Evolutionary conservation across 2,888 invertebrate species (phyloP).

Genomic region (Erebia palarica): DNA sequence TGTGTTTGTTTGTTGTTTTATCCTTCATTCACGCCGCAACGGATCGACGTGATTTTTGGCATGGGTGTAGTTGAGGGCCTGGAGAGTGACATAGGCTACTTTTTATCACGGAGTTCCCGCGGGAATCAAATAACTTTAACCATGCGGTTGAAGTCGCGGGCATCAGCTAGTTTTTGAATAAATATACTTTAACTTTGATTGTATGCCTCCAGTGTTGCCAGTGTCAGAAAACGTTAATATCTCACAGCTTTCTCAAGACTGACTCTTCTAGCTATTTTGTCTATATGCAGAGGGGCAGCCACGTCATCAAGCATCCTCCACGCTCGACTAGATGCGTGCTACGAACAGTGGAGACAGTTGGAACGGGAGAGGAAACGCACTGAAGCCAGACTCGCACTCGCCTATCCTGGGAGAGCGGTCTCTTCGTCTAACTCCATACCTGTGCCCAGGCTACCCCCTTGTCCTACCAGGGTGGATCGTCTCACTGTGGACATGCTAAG

Average conservation of each 20-base stretch:
- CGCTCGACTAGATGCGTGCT: constrained; percentile 88
- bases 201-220: no score
- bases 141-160: no score
- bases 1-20: no score
- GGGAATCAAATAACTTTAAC: no score
- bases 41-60: no score
- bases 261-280: not conserved
- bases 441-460: constrained; percentile 89
- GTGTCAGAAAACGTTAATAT: no score
- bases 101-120: no score
- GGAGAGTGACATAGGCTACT: no score
- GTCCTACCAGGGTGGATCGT: constrained; percentile 89
- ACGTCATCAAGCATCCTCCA: constrained; percentile 85
- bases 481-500: constrained; percentile 90
- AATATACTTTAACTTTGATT: no score
- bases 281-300: constrained; percentile 64
- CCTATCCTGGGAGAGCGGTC: constrained; percentile 90
- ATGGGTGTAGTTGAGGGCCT: no score
- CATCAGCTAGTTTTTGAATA: no score
- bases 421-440: constrained; percentile 89
- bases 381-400: constrained; percentile 88
- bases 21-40: no score
- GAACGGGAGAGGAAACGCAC: constrained; percentile 92
- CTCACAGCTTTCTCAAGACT: not conserved
- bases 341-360: constrained; percentile 89